Evolutionary conservation across 2,888 invertebrate species (phyloP).

Genomic region (Ametastegia equiseti): DNA sequence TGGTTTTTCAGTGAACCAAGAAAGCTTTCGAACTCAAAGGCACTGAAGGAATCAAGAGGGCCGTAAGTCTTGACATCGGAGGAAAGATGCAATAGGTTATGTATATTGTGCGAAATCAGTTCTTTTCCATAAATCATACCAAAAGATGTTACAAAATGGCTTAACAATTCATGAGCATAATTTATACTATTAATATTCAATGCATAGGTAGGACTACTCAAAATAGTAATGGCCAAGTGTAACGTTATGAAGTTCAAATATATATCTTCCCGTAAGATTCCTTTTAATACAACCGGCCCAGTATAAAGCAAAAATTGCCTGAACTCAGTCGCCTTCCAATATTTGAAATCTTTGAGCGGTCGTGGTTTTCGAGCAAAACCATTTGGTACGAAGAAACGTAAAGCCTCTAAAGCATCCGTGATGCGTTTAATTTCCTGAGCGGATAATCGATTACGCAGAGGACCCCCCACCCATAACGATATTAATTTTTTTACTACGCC

Average conservation of each 20-base stretch:
- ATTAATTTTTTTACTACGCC: constrained; percentile 56
- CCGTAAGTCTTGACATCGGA: constrained; percentile 55
- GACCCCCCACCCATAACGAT: constrained; percentile 48
- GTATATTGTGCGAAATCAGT: constrained; percentile 56
- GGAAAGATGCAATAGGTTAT: constrained; percentile 58
- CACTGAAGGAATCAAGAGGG: constrained; percentile 57
- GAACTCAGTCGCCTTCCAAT: constrained; percentile 60
- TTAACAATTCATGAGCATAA: constrained; percentile 55
- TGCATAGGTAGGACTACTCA: constrained; percentile 51
- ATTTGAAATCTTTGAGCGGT: constrained; percentile 54
- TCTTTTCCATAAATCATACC: constrained; percentile 55
- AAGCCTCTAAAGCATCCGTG: constrained; percentile 37
- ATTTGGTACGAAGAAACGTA: constrained; percentile 48
- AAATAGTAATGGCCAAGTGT: constrained; percentile 56
- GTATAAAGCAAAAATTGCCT: constrained; percentile 59
- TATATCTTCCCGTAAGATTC: constrained; percentile 50
- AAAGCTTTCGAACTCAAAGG: constrained; percentile 57
- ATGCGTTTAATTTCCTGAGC: constrained; percentile 41
- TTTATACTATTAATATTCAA: constrained; percentile 48
- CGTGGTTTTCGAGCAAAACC: constrained; percentile 59
- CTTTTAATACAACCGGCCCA: constrained; percentile 57
- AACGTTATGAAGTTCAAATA: constrained; percentile 58
- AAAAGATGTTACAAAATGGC: constrained; percentile 56
- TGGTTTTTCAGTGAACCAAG: constrained; percentile 53
- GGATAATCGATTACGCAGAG: constrained; percentile 41